phyloP scores from a whole-genome alignment of 2,797 vertebrate genomes.

The Poecilia velifera region DNA sequence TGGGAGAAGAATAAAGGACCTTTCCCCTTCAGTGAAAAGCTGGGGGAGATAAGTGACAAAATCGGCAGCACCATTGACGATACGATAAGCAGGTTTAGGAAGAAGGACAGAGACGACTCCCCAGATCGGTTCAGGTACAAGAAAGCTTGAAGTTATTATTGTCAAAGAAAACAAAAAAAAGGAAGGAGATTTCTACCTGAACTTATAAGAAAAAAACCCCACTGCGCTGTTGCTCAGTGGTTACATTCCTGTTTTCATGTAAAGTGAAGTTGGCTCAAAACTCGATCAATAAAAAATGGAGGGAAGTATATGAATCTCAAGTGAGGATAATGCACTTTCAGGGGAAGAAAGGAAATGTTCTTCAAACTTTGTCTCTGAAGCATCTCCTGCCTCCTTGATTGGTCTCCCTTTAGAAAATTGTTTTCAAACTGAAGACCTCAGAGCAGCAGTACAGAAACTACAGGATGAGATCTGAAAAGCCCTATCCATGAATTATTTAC shows the following conservation, averaged over 20 bases:
- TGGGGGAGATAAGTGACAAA: conserved; percentile 96
- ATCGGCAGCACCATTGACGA: conserved; percentile 98
- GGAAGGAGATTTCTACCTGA: neutral
- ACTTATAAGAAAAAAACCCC: no score
- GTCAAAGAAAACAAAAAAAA: neutral
- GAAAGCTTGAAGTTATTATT: neutral
- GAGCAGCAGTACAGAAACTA: neutral
- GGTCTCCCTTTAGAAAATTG: neutral
- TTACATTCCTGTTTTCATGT: neutral
- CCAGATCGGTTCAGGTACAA: conserved; percentile 93
- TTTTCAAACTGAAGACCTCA: neutral
- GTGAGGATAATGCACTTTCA: neutral
- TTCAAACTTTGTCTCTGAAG: neutral
- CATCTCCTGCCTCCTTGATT: neutral
- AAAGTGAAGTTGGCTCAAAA: neutral
- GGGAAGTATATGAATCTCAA: neutral
- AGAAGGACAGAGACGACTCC: conserved; percentile 95
- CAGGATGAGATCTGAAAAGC: neutral
- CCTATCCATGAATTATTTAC: neutral
- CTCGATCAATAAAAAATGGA: neutral
- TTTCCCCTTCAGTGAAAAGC: conserved; percentile 96
- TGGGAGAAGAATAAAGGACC: conserved; percentile 92
- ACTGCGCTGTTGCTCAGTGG: neutral
- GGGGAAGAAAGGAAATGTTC: neutral
- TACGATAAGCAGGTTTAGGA: conserved; percentile 95